A percentile compares a stretch with the other conserved stretches of the same genome.
Evolutionary conservation across 2,888 invertebrate species (phyloP).

Genomic region (Chloroclysta siterata): DNA sequence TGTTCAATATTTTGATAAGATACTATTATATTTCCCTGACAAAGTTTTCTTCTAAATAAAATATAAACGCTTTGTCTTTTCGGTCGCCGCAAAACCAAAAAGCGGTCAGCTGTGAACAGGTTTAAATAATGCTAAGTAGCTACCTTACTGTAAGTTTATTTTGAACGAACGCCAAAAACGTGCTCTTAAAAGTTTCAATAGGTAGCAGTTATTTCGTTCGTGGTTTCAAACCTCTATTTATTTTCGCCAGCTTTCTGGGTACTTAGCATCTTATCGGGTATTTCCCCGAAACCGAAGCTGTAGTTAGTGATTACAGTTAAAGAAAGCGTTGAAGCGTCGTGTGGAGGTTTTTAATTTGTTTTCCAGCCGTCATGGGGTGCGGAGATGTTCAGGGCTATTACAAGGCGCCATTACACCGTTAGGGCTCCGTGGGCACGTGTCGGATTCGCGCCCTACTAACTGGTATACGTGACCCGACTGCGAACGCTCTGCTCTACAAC

Average conservation of each 20-base stretch:
- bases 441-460: constrained; percentile 78
- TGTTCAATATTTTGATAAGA: neutral
- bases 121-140: constrained; percentile 26
- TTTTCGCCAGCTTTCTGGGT: constrained; percentile 49
- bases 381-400: constrained; percentile 70
- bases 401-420: constrained; percentile 76
- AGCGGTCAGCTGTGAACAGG: constrained; percentile 22
- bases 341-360: constrained; percentile 78
- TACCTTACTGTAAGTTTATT: constrained; percentile 34
- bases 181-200: constrained; percentile 41
- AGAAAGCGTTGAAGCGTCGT: constrained; percentile 51
- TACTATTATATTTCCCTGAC: neutral
- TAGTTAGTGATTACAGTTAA: constrained; percentile 41
- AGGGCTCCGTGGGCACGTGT: constrained; percentile 74
- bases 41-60: neutral
- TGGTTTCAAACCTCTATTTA: constrained; percentile 51
- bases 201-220: constrained; percentile 32
- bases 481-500: constrained; percentile 51
- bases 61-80: constrained; percentile 19
- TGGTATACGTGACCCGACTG: constrained; percentile 71
- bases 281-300: constrained; percentile 29
- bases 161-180: constrained; percentile 39
- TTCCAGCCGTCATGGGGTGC: constrained; percentile 59
- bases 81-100: constrained; percentile 28
- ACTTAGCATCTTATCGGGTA: constrained; percentile 44